Evolutionary conservation across 2,113 vertebrate genomes (phyloP), one percentile per base, ranked within the genome.

Genomic region (Globicephala melas): DNA sequence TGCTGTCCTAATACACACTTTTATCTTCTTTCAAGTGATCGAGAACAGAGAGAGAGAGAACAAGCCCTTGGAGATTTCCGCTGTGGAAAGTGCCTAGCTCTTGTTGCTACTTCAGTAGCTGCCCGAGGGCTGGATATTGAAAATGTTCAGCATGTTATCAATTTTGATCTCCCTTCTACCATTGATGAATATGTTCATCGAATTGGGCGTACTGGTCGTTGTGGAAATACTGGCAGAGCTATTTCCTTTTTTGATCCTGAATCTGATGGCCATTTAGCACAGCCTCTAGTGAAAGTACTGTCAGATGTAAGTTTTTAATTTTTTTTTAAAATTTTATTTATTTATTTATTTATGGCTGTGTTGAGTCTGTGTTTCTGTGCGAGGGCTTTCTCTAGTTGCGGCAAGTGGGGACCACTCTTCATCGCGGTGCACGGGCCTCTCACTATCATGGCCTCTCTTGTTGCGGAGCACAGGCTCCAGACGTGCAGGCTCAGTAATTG

Each of bases 121-220:
- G 99, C 99, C 83, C 99, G 99, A 50, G 99, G 99, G 3, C 98
- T 99, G 93, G 99, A 99, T 94, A 99, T 99, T 76, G 99, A 99
- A 96, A 99, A 99, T 0, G 99, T 99, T 76, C 99, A 99, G 87
- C 99, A 99, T 6, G 99, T 99, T 87, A 99, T 99, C 84, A 99
- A 99, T 98, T 99, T 99, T 97, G 99, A 99, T 94, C 99, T 99
- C 44, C 99, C 99, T 14, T 98, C 98, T 60, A 98, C 97, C 88
- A 99, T 99, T 10, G 99, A 99, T 2, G 99, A 99, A 14, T 99
- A 99, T 1, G 99, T 99, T 67, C 99, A 99, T 97, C 99, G 99
- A 38, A 99, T 99, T 68, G 99, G 99, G 41, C 99, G 99, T 81
- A 99, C 99, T 13, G 99, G 99, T 15, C 99, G 99, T 58, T 99